Base-by-base conservation (phyloP, 2,888 invertebrate genomes). In the Neoascia interrupta region DNA sequence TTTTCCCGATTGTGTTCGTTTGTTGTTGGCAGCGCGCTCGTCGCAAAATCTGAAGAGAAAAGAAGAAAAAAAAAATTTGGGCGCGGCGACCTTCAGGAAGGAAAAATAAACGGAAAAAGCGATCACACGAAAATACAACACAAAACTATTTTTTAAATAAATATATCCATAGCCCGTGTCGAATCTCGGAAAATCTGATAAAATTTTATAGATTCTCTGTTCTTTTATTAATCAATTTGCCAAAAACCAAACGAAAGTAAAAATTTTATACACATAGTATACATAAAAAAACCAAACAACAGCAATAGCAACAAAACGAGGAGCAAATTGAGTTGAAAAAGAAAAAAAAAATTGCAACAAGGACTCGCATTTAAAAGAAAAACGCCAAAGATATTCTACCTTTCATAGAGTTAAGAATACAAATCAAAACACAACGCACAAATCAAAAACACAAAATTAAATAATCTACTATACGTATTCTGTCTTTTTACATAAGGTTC, bases 1-100 rank as follows among this genome's bases (percentile, higher is more conserved):
- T 86, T 85, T 87, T 86, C 85, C 85, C 85, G 84, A 86, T 85
- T 85, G 85, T 85, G 84, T 84, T 85, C 84, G 85, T 85, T 85
- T 85, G 85, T 85, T 84, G 82, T 85, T 84, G 84, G 83, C 83
- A 83, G 83, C 83, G 84, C 85, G 85, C 84, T 84, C 84, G 83
- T 83, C 84, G 82, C 82, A 83, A 82, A 82, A 82, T 76, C 61
- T 68, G 23, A 60, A 68, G 54, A 79, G 72, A 79, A 53, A 81
- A 81, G 43, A 81, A 80, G 76, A 75, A 81, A 74, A 51, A 68
- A 51, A 72, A 83, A 69, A 80, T 72, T 87, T 87, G 88, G 88
- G 88, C 88, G 88, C 88, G 88, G 87, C 87, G 87, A 84, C 84
- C 83, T 81, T 82, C 82, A 82, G 75, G 37, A 81, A 80, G 56